Evolutionary conservation across 2,888 invertebrate genomes (phyloP).

Genomic region (Drosophila borborema): DNA sequence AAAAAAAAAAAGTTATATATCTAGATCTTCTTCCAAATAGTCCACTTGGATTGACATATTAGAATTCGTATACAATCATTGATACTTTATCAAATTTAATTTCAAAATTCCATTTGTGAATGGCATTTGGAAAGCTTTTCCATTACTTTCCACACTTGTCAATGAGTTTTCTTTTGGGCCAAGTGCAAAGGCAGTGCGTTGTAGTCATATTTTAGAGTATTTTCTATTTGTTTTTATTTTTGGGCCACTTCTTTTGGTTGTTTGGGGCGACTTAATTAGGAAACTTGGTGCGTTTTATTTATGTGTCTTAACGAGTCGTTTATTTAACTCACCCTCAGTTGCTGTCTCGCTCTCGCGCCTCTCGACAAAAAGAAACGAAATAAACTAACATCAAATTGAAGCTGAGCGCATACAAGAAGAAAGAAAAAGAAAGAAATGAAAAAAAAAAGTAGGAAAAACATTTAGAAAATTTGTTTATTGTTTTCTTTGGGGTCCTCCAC

Average conservation of each 20-base stretch:
- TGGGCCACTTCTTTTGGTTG: slow-evolving; percentile 33
- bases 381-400: slow-evolving; percentile 60
- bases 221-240: slow-evolving; percentile 37
- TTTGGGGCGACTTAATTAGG: slow-evolving; percentile 78
- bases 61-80: background rate
- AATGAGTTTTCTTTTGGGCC: background rate
- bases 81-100: background rate
- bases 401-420: slow-evolving; percentile 50
- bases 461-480: slow-evolving; percentile 77
- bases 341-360: slow-evolving; percentile 11
- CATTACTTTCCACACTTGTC: background rate
- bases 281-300: slow-evolving; percentile 75
- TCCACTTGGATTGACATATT: background rate
- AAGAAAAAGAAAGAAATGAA: background rate
- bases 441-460: slow-evolving; percentile 32
- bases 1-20: too few species aligned
- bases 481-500: slow-evolving; percentile 70
- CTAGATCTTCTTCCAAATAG: background rate
- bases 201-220: background rate
- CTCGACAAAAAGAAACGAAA: slow-evolving; percentile 33
- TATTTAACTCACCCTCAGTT: slow-evolving; percentile 65
- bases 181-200: slow-evolving; percentile 29
- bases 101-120: background rate
- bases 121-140: background rate
- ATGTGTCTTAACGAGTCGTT: slow-evolving; percentile 81